Conservation (phyloP, 2,113 vertebrate species). For the Orycteropus afer region DNA sequence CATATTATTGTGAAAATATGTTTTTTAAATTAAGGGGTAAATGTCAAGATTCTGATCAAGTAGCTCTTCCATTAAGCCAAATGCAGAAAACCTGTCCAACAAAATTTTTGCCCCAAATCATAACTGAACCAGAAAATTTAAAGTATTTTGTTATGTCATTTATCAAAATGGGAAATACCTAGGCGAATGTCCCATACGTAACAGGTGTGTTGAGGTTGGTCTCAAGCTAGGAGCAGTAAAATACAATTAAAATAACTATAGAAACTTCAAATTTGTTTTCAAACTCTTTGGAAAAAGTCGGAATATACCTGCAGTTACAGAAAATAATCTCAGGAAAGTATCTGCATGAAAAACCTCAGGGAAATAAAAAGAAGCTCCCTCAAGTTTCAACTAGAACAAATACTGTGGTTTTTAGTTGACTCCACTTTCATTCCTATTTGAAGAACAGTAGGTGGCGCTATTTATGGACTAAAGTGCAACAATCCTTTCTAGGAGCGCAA, state of each 20-base stretch:
- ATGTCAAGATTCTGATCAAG: neutral
- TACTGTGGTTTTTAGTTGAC: neutral
- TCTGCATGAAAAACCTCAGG: neutral
- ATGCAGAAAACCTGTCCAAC: constrained; percentile 8
- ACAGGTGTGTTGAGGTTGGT: neutral
- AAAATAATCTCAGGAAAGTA: constrained; percentile 47
- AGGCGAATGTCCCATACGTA: neutral
- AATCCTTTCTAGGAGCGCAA: constrained; percentile 24
- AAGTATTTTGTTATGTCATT: constrained; percentile 10
- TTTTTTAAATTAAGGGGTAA: constrained; percentile 27
- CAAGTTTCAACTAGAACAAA: constrained; percentile 35
- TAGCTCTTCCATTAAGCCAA: constrained; percentile 27
- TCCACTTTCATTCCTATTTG: neutral
- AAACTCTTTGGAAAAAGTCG: neutral
- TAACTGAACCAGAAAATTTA: neutral
- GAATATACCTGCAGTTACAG: neutral
- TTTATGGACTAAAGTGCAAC: constrained; percentile 58
- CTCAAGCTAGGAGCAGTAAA: neutral
- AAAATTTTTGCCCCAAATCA: neutral
- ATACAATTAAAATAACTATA: constrained; percentile 8
- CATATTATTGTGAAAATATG: neutral
- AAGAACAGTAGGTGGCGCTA: constrained; percentile 76
- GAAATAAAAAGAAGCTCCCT: constrained; percentile 34
- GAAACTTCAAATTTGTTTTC: constrained; percentile 45
- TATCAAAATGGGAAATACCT: constrained; percentile 9